Conservation (phyloP, 2,888 invertebrate genomes). For the Bombyx huttoni region DNA sequence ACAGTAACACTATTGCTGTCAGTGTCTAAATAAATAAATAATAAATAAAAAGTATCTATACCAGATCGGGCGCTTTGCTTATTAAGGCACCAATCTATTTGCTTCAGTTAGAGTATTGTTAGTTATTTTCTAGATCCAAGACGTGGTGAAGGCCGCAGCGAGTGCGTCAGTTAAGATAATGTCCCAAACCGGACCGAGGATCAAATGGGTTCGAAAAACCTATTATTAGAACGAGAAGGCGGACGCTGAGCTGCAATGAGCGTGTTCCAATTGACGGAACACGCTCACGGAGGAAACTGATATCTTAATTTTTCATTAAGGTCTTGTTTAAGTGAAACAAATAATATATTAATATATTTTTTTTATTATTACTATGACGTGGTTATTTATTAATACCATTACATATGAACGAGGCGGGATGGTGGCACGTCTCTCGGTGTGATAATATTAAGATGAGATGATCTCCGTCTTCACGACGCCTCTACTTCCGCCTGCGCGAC, state of each 20-base stretch:
- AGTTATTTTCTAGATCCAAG: constrained; percentile 78
- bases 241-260: no score
- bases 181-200: constrained; percentile 87
- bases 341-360: no score
- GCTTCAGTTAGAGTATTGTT: neutral
- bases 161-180: constrained; percentile 99
- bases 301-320: no score
- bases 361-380: no score
- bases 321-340: no score
- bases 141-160: constrained; percentile 97
- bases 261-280: no score
- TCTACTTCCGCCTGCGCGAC: constrained; percentile 53
- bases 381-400: neutral
- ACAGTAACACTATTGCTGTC: no score
- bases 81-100: no score
- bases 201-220: constrained; percentile 87
- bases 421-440: neutral
- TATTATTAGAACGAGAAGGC: constrained; percentile 21
- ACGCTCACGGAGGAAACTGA: no score
- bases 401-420: neutral
- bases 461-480: constrained; percentile 18
- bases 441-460: neutral
- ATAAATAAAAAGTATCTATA: no score
- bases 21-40: no score
- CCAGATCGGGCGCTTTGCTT: no score